Conservation (phyloP, 2,113 vertebrate genomes). For the Serilophus lunatus region DNA sequence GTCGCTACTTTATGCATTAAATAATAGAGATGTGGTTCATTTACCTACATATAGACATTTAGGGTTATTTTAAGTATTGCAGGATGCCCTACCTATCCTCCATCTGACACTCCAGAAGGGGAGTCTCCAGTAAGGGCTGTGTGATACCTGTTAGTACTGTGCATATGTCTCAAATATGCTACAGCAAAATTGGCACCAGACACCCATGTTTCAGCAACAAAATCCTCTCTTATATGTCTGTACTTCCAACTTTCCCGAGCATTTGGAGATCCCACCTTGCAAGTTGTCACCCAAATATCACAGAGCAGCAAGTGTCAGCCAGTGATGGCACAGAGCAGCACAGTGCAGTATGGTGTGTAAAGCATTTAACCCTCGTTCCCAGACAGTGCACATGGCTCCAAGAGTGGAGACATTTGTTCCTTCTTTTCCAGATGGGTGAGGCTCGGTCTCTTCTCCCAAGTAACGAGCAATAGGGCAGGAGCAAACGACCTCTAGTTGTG, state of each 20-base stretch:
- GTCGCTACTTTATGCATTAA: neutral
- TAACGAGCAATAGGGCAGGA: neutral
- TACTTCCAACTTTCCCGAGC: neutral
- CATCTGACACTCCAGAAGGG: slow-evolving; percentile 21
- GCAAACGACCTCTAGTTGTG: neutral
- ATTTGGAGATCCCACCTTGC: neutral
- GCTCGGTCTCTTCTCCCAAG: neutral
- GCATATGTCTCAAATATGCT: neutral
- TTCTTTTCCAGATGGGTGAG: neutral
- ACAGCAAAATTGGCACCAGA: neutral
- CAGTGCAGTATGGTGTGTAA: neutral
- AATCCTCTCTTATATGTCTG: neutral
- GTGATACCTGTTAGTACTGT: neutral
- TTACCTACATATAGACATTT: neutral
- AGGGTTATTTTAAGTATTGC: neutral
- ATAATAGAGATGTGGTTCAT: neutral
- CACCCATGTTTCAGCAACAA: slow-evolving; percentile 12
- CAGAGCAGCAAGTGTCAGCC: neutral
- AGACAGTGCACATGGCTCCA: neutral
- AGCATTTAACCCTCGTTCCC: neutral
- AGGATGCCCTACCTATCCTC: neutral
- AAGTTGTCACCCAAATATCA: neutral
- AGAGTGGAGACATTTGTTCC: neutral
- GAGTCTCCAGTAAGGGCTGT: neutral
- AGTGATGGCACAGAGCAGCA: neutral